Evolutionary conservation across 2,113 vertebrate genomes (phyloP).

Genomic region (Cyprinodon variegatus): DNA sequence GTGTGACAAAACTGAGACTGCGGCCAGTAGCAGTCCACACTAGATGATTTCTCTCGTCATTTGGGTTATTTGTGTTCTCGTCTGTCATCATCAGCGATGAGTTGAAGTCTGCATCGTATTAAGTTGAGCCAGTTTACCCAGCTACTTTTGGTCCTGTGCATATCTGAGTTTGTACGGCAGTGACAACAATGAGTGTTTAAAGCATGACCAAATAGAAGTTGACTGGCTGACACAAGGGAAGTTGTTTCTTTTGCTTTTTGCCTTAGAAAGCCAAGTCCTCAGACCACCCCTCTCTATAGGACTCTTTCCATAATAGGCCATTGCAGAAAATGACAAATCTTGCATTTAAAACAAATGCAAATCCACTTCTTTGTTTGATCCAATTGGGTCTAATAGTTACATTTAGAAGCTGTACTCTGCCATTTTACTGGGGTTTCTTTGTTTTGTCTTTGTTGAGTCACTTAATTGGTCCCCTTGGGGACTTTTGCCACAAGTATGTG

Average conservation of each 20-base stretch:
- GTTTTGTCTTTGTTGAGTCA: conserved; percentile 41
- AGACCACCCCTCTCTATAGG: conserved; percentile 50
- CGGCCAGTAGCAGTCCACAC: conserved; percentile 76
- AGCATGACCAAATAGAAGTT: conserved; percentile 85
- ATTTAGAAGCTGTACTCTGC: conserved; percentile 54
- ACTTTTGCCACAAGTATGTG: conserved; percentile 57
- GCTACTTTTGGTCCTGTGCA: conserved; percentile 82
- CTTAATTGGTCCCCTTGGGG: conserved; percentile 57
- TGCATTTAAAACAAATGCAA: conserved; percentile 56
- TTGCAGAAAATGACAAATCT: conserved; percentile 71
- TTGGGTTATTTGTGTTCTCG: conserved; percentile 75
- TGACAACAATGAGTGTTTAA: conserved; percentile 75
- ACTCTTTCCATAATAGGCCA: conserved; percentile 69
- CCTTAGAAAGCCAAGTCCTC: conserved; percentile 77
- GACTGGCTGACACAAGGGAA: conserved; percentile 75
- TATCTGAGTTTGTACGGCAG: conserved; percentile 78
- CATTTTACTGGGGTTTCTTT: conserved; percentile 32
- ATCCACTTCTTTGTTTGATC: conserved; percentile 56
- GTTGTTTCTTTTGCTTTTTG: conserved; percentile 79
- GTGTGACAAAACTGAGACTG: conserved; percentile 65
- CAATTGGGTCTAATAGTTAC: conserved; percentile 59
- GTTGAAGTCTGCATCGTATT: conserved; percentile 74
- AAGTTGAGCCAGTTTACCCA: conserved; percentile 81
- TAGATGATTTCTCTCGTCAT: conserved; percentile 81
- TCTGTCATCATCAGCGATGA: conserved; percentile 57